phyloP scores from a whole-genome alignment of 2,888 invertebrate species.

The Ichneumon xanthorius region DNA sequence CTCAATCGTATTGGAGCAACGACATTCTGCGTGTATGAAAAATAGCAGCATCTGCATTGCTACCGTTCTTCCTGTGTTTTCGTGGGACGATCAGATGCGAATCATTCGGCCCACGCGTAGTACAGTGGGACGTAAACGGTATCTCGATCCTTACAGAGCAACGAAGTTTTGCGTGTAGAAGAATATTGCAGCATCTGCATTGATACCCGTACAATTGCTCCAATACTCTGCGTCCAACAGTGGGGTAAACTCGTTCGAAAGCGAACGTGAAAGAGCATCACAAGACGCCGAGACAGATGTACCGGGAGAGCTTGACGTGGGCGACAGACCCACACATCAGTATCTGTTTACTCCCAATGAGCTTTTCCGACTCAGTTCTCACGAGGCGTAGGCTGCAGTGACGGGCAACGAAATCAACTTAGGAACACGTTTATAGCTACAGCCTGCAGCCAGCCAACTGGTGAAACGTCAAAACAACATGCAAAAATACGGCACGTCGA shows the following conservation, averaged over 20 bases:
- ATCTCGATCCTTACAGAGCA: background rate
- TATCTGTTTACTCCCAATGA: slow-evolving; percentile 16
- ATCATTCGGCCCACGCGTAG: background rate
- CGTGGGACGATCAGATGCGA: too few species aligned
- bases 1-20: background rate
- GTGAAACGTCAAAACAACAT: too few species aligned
- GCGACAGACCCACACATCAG: background rate
- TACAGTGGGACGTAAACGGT: background rate
- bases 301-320: slow-evolving; percentile 6
- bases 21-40: too few species aligned
- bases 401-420: slow-evolving; percentile 4
- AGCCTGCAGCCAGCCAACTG: background rate
- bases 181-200: background rate
- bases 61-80: too few species aligned
- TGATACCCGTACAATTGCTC: background rate
- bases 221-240: background rate
- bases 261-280: background rate
- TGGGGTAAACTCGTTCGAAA: background rate
- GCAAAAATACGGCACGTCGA: too few species aligned
- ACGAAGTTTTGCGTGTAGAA: background rate
- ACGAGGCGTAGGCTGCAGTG: slow-evolving; percentile 18
- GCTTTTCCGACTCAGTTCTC: slow-evolving; percentile 1
- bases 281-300: background rate
- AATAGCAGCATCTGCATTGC: too few species aligned
- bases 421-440: background rate